Evolutionary conservation across 2,113 vertebrate species (phyloP).

Genomic region (Syrmaticus mikado): DNA sequence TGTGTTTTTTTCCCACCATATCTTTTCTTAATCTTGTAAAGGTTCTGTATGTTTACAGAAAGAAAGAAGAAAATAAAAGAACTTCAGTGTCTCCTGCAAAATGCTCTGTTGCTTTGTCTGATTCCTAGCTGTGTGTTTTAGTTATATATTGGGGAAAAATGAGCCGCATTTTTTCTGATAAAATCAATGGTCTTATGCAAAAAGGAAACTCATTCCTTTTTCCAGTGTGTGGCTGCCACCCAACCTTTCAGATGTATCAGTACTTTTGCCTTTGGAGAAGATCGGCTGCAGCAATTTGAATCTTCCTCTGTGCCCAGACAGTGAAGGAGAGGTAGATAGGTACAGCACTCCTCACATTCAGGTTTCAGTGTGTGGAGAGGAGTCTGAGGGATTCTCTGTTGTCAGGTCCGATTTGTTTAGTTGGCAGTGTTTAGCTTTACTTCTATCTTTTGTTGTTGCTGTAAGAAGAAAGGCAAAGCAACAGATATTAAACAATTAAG

Average conservation of each 20-base stretch:
- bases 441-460: background rate
- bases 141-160: background rate
- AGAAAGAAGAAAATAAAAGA: background rate
- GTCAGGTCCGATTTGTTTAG: background rate
- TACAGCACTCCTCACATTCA: background rate
- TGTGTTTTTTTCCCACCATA: background rate
- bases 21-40: background rate
- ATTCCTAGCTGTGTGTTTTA: background rate
- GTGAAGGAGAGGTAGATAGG: background rate
- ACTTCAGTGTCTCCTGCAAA: background rate
- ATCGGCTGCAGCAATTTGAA: background rate
- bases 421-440: background rate
- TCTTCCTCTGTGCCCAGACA: background rate
- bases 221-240: background rate
- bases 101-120: background rate
- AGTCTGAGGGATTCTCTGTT: background rate
- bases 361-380: background rate
- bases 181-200: background rate
- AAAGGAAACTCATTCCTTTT: background rate
- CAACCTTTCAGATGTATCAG: background rate
- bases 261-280: background rate
- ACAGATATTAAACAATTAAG: constrained; percentile 3
- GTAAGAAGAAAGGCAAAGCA: background rate
- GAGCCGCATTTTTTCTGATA: background rate
- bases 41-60: background rate